Conservation (phyloP, 2,888 invertebrate species). For the Phengaris alcon region DNA sequence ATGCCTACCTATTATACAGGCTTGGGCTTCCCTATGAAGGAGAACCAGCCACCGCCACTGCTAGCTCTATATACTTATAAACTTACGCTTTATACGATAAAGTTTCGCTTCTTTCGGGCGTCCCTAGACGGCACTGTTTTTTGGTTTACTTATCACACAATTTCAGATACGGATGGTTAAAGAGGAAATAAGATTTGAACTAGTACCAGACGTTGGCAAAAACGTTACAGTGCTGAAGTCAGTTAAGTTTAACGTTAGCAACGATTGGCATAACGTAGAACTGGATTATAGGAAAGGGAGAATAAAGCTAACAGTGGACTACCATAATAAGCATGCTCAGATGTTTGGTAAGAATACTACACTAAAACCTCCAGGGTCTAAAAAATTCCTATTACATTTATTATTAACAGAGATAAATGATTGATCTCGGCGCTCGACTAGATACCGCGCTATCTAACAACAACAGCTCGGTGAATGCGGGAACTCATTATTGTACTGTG, state of each 20-base stretch:
- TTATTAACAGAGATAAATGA: no score
- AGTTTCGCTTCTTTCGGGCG: no score
- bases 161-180: slow-evolving; percentile 85
- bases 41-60: no score
- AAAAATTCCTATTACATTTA: background rate
- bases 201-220: slow-evolving; percentile 85
- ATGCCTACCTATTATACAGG: no score
- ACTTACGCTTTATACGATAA: no score
- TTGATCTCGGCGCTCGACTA: no score
- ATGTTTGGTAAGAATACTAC: slow-evolving; percentile 72
- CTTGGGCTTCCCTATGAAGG: no score
- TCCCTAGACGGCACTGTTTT: no score
- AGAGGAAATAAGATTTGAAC: slow-evolving; percentile 91
- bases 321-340: slow-evolving; percentile 85
- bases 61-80: no score
- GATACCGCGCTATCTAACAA: no score
- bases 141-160: background rate
- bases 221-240: slow-evolving; percentile 88
- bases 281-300: slow-evolving; percentile 87
- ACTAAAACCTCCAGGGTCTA: background rate
- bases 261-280: slow-evolving; percentile 91
- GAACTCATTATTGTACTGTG: no score
- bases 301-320: slow-evolving; percentile 86
- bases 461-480: no score
- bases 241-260: slow-evolving; percentile 89